Evolutionary conservation across 2,797 vertebrate species (phyloP), one percentile per base, ranked within the genome.

Genomic region (Artibeus jamaicensis): DNA sequence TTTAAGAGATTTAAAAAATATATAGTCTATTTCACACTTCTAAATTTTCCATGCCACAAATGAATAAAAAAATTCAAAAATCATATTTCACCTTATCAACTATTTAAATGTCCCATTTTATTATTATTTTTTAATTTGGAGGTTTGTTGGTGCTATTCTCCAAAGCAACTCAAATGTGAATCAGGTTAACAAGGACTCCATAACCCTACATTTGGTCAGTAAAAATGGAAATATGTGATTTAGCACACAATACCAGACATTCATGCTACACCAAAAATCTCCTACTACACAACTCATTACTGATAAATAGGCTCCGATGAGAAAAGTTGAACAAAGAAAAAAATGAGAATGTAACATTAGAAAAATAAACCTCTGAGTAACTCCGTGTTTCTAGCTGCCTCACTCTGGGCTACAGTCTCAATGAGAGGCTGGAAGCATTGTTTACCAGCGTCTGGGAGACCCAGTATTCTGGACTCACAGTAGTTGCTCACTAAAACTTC

Each of bases 1-100:
- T 95, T 95, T 93, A 93, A 95, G 59, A 84, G 39, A 94, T 92
- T 95, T 95, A 29, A 29, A 87, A 95, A 97, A 84, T 95, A 96
- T 95, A 96, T 53, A 87, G 70, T 89, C 83, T 96, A 93, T 96
- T 96, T 93, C 37, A 95, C 93, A 91, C 46, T 71, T 76, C 83
- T 91, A 96, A 94, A 42, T 96, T 95, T 96, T 96, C 67, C 32
- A 62, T 78, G 82, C 88, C 44, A 48, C 57, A 88, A 81, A 77
- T 0, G 21, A 89, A 93, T 95, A 78, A 95, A 95, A 94, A 91
- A 70, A 95, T 76, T 95, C 14, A 26, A 83, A 71, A 78, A 84
- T 14, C 32, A 26, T 95, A 94, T 91, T 95, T 96, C 90, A 94
- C 88, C 94, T 92, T 91, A 93, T 91, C 65, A 76, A 53, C 59